A percentile compares a stretch with the other conserved stretches of the same genome.
Evolutionary conservation across 2,797 vertebrate species (phyloP).

Genomic region (Spheniscus humboldti): DNA sequence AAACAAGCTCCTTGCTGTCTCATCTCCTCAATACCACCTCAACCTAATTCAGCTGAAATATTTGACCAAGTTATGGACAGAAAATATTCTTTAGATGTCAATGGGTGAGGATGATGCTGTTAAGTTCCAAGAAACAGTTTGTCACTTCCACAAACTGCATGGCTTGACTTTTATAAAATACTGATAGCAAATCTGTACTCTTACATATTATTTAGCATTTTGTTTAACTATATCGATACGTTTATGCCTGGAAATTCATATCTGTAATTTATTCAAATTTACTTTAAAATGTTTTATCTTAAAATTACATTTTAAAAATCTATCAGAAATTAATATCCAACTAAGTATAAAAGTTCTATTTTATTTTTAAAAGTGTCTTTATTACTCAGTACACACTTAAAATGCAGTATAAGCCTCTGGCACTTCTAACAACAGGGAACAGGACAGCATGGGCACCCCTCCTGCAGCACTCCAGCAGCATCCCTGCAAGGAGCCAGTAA

Average conservation of each 20-base stretch:
- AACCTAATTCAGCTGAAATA: neutral
- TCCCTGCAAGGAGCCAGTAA: neutral
- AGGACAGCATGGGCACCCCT: neutral
- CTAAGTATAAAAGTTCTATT: neutral
- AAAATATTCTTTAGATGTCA: neutral
- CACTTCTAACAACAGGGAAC: neutral
- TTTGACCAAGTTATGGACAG: neutral
- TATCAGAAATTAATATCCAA: neutral
- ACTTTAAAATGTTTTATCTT: neutral
- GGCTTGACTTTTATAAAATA: neutral
- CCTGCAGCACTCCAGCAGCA: neutral
- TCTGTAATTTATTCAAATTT: neutral
- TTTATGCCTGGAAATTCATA: neutral
- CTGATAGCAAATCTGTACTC: neutral
- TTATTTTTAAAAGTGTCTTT: neutral
- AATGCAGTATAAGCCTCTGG: neutral
- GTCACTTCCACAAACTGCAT: fast-evolving
- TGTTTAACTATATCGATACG: neutral
- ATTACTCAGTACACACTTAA: fast-evolving
- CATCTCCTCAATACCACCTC: neutral
- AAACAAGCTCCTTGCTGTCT: neutral
- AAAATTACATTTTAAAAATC: neutral
- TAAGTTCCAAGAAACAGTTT: neutral
- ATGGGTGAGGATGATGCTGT: neutral
- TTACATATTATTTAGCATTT: neutral